Evolutionary conservation across 2,113 vertebrate species (phyloP).

Genomic region (Ceyx melanurus): DNA sequence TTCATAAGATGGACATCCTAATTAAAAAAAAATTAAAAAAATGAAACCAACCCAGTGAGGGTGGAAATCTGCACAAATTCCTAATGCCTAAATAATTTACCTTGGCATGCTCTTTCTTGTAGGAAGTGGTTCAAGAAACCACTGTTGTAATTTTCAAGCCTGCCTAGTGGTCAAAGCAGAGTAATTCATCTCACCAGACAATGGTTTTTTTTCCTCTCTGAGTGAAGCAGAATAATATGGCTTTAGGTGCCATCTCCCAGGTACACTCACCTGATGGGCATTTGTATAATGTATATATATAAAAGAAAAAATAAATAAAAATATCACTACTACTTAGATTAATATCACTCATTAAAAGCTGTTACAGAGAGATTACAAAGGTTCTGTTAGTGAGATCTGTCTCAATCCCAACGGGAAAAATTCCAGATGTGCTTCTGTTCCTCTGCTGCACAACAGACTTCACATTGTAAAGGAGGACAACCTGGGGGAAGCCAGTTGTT

Average conservation of each 20-base stretch:
- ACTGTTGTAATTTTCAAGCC: neutral
- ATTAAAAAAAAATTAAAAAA: neutral
- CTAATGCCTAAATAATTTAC: conserved; percentile 6
- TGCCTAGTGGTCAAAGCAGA: neutral
- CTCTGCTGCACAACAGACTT: conserved; percentile 21
- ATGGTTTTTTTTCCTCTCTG: neutral
- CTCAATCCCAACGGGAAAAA: neutral
- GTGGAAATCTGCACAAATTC: neutral
- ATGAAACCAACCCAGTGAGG: neutral
- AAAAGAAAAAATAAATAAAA: neutral
- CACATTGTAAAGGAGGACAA: neutral
- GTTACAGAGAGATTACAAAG: conserved; percentile 25
- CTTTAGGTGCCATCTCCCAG: neutral
- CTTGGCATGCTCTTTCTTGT: neutral
- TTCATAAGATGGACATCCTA: neutral
- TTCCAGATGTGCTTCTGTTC: conserved; percentile 43
- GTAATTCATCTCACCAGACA: neutral
- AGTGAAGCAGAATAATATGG: neutral
- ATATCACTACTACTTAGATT: neutral
- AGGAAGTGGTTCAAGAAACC: neutral
- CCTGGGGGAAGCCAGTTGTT: conserved; percentile 9
- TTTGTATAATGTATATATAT: neutral
- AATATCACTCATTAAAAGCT: neutral
- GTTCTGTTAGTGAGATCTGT: neutral
- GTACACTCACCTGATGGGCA: neutral